Base-by-base conservation (phyloP, 1,140 invertebrate genomes). In the Pantala flavescens region DNA sequence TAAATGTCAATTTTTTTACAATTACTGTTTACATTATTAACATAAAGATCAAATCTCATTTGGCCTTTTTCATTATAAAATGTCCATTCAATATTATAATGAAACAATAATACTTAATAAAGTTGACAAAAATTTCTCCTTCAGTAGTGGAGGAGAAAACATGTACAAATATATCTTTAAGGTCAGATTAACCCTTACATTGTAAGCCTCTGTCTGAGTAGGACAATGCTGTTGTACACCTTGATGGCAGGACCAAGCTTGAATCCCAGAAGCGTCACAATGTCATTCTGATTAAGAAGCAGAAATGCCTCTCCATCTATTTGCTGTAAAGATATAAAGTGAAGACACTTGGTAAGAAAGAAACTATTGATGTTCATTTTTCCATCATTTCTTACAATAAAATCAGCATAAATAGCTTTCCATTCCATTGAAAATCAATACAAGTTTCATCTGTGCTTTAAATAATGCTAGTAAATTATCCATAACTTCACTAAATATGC, bases 201-300 rank as follows among this genome's bases (percentile, higher is more conserved):
- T 5, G 42, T 73, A 70, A 74, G 74, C 43, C 43, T 21, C 23
- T n/a, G 24, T 76, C 90, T 80, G 76, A 93, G 83, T 76, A 90
- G 85, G 43, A 93, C 84, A 78, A 96, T 93, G 78, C 88, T 88
- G 80, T 92, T 93, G 79, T 90, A 93, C 19, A 95, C 86, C 83
- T 95, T 96, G 73, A 96, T 87, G 23, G 93, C 92, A 23, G 92
- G 93, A 16, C 95, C 95, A 42, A 96, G 84, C 80, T 92, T 92
- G 70, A 96, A 84, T 73, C 89, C 87, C 75, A 96, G 84, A 74
- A 91, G 83, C 19, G 88, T 86, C 7, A 91, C 85, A 43, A 96
- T 84, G 84, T 97, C 94, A 76, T 89, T 86, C 84, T 95, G 92
- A 28, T 88, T 91, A 73, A 96, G 83, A 86, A 94, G 89, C 55